These are phyloP conservation scores for Herpetotheres cachinnans DNA, from an alignment of 2,113 vertebrate genomes.

Conservation along the genomic window DNA sequence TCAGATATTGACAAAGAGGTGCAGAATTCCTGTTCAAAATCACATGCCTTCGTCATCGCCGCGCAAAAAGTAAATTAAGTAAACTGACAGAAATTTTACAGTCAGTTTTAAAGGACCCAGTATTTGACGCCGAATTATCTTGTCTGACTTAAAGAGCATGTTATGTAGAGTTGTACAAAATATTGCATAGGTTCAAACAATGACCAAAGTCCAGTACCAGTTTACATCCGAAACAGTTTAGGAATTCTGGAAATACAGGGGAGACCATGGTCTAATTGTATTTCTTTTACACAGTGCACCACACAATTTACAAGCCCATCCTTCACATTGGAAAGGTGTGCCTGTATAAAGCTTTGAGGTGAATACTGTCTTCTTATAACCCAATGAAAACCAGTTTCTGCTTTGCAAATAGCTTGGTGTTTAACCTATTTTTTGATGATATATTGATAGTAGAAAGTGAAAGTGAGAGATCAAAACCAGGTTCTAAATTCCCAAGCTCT, in stretches of 20 bases:
- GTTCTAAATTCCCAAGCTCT: not conserved
- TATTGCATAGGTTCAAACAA: not conserved
- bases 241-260: not conserved
- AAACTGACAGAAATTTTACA: not conserved
- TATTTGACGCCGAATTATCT: not conserved
- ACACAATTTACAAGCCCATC: not conserved
- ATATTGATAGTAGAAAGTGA: not conserved
- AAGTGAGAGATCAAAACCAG: not conserved
- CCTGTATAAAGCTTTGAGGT: not conserved
- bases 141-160: not conserved
- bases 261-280: not conserved
- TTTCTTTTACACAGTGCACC: not conserved
- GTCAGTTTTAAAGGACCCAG: not conserved
- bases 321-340: not conserved
- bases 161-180: not conserved
- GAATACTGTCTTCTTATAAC: not conserved
- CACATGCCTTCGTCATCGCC: fast-evolving
- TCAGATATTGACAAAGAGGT: not conserved
- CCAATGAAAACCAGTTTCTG: not conserved
- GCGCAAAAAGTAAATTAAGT: not conserved
- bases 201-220: not conserved
- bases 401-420: not conserved
- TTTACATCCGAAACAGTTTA: not conserved
- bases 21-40: not conserved
- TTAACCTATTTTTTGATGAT: not conserved